Evolutionary conservation across 2,888 invertebrate species (phyloP).

Genomic region (Rotaria magnacalcarata): DNA sequence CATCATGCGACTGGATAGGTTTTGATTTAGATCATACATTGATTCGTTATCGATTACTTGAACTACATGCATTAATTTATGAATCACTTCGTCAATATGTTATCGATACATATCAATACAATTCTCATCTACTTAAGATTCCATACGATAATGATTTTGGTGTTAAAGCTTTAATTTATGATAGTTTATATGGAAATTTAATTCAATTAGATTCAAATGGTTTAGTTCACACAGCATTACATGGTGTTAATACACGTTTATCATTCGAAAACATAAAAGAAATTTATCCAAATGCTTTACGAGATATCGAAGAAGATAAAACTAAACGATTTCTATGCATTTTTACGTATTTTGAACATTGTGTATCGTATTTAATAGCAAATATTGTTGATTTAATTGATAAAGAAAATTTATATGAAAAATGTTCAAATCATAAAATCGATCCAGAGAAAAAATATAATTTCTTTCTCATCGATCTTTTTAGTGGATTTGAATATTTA

Average conservation of each 20-base stretch:
- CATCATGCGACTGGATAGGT: neutral
- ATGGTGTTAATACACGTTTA: neutral
- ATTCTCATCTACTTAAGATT: neutral
- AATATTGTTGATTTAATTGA: conserved; percentile 6
- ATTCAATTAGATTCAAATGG: neutral
- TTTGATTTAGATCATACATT: conserved; percentile 9
- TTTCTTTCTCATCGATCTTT: neutral
- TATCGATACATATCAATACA: neutral
- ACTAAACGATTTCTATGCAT: neutral
- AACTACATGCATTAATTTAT: neutral
- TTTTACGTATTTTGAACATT: neutral
- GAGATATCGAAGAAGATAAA: neutral
- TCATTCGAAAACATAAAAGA: neutral
- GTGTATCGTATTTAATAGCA: neutral
- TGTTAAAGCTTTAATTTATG: conserved; percentile 10
- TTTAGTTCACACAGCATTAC: conserved; percentile 7
- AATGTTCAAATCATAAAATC: neutral
- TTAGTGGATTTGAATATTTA: neutral
- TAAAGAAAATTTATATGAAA: neutral
- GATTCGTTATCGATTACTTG: neutral
- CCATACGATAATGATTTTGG: neutral
- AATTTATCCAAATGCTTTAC: neutral
- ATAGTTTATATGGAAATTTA: conserved; percentile 7
- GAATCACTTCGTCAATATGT: neutral
- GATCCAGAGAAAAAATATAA: neutral